A percentile compares a stretch with the other conserved stretches of the same genome.
Conservation (phyloP, 2,113 vertebrate genomes). For the Lipophrys pholis region DNA sequence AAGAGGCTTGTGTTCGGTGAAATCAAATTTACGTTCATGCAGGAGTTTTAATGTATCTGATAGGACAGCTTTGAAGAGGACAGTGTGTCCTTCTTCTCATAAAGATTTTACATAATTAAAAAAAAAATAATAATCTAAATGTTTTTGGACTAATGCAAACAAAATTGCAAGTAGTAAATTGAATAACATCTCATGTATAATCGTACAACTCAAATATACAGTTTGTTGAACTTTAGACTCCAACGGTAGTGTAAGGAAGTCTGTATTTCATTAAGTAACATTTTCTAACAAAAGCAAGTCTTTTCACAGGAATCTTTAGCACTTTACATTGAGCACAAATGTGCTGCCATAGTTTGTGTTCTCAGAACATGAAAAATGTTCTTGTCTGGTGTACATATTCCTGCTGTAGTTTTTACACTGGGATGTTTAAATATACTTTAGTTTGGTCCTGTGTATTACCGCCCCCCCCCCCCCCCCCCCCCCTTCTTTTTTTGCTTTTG, state of each 20-base stretch:
- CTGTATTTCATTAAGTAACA: too few relatives aligned
- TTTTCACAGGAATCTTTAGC: too few relatives aligned
- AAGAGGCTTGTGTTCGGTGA: not conserved
- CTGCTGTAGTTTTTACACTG: not conserved
- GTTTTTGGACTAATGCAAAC: not conserved
- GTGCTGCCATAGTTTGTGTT: not conserved
- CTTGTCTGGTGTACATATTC: not conserved
- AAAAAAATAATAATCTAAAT: not conserved
- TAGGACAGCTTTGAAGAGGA: not conserved
- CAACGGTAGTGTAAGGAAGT: not conserved
- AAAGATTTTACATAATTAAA: slow-evolving; percentile 1
- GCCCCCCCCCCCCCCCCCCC: slow-evolving; percentile 27
- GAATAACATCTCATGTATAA: slow-evolving; percentile 4
- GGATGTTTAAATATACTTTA: slow-evolving; percentile 25
- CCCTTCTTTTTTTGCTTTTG: slow-evolving; percentile 58
- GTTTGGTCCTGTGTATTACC: slow-evolving; percentile 48
- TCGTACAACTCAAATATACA: slow-evolving; percentile 14
- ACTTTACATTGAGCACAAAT: too few relatives aligned
- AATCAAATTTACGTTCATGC: slow-evolving; percentile 1
- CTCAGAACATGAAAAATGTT: not conserved
- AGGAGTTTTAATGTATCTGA: not conserved
- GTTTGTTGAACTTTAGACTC: slow-evolving; percentile 3
- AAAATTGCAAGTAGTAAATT: too few relatives aligned
- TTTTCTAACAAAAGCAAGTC: too few relatives aligned
- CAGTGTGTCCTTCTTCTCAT: not conserved